These are phyloP conservation scores for Monodelphis domestica DNA, from an alignment of 2,797 vertebrate genomes.

Conservation along the genomic window DNA sequence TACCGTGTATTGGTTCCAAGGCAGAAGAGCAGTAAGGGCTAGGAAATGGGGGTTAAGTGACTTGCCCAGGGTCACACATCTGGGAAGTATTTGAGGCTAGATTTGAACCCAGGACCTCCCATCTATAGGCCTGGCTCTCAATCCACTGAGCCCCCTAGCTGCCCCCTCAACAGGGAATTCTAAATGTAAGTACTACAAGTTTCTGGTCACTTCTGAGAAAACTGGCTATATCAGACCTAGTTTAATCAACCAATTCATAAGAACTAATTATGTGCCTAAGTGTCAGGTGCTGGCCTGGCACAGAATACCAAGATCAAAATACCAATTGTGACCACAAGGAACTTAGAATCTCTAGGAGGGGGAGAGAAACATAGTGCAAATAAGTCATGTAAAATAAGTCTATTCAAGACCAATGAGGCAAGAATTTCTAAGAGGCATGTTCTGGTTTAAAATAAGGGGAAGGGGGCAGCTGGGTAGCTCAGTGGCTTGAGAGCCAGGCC, in stretches of 20 bases:
- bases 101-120: no score
- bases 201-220: background rate
- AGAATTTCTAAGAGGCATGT: background rate
- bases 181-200: background rate
- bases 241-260: background rate
- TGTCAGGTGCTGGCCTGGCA: background rate
- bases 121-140: no score
- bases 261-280: background rate
- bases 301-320: background rate
- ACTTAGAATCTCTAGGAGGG: background rate
- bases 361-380: background rate
- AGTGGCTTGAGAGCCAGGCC: no score
- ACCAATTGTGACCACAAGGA: background rate
- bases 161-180: background rate
- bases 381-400: background rate
- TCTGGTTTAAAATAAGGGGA: background rate
- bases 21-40: no score
- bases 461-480: no score
- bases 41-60: no score
- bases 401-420: background rate
- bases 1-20: no score
- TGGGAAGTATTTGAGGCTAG: no score
- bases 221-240: background rate
- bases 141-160: no score
- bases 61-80: no score